Conservation (phyloP, 2,888 invertebrate species). For the Aleiodes leptofemur region DNA sequence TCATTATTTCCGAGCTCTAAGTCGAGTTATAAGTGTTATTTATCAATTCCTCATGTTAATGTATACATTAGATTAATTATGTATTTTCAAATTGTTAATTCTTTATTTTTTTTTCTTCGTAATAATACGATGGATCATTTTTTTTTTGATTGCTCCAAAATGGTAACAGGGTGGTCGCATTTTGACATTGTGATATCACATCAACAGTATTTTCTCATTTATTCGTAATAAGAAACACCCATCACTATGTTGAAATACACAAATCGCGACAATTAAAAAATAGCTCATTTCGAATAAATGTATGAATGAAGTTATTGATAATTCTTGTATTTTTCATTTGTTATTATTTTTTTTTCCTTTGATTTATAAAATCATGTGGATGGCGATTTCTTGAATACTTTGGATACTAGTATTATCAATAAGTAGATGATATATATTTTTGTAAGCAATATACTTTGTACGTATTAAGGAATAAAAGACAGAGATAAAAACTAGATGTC, state of each 20-base stretch:
- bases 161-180: neutral
- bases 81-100: neutral
- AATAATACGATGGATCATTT: neutral
- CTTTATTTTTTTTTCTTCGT: conserved; percentile 10
- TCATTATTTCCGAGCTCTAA: no score
- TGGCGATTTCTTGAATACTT: no score
- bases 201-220: conserved; percentile 35
- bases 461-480: conserved; percentile 48
- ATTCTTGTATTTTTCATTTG: no score
- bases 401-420: neutral
- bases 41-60: no score
- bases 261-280: neutral
- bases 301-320: no score
- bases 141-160: neutral
- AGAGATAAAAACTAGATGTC: conserved; percentile 9
- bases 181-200: conserved; percentile 5
- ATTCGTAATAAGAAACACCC: neutral
- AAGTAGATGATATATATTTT: conserved; percentile 63
- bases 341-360: no score
- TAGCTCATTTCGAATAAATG: no score
- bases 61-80: no score
- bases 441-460: conserved; percentile 70
- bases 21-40: no score
- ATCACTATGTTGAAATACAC: neutral
- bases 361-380: no score